Conservation (phyloP, 2,797 vertebrate species). For the Ambastaia sidthimunki region DNA sequence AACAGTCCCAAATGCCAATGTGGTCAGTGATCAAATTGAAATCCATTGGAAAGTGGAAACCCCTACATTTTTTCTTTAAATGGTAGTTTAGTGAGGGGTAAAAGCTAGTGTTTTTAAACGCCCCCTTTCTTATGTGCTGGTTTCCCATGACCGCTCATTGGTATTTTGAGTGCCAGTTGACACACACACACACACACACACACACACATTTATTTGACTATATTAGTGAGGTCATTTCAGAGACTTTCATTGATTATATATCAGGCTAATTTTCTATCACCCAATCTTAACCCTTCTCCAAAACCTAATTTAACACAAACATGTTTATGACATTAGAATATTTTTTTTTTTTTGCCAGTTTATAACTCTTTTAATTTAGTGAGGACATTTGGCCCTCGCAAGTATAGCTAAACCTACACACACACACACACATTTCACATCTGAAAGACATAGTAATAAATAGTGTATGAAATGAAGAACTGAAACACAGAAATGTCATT, state of each 20-base stretch:
- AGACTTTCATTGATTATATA: too few relatives aligned
- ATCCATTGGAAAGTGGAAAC: background rate
- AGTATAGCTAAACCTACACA: too few relatives aligned
- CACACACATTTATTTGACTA: background rate
- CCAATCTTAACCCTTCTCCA: too few relatives aligned
- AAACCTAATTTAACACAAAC: too few relatives aligned
- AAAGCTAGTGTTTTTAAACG: background rate
- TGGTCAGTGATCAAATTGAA: conserved; percentile 30
- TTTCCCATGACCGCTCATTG: conserved; percentile 7
- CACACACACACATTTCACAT: background rate
- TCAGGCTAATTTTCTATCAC: too few relatives aligned
- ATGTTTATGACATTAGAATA: too few relatives aligned
- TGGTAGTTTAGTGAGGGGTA: conserved; percentile 20
- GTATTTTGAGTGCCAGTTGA: conserved; percentile 9
- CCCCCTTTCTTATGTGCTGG: background rate
- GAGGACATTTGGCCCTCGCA: too few relatives aligned
- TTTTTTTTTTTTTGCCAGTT: too few relatives aligned
- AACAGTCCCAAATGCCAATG: conserved; percentile 19
- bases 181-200: background rate
- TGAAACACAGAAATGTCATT: too few relatives aligned
- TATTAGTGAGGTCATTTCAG: too few relatives aligned
- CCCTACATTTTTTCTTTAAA: conserved; percentile 17
- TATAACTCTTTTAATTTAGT: too few relatives aligned
- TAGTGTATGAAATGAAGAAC: background rate
- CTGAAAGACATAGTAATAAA: background rate